phyloP scores from a whole-genome alignment of 1,140 invertebrate genomes.

The Achroia grisella region DNA sequence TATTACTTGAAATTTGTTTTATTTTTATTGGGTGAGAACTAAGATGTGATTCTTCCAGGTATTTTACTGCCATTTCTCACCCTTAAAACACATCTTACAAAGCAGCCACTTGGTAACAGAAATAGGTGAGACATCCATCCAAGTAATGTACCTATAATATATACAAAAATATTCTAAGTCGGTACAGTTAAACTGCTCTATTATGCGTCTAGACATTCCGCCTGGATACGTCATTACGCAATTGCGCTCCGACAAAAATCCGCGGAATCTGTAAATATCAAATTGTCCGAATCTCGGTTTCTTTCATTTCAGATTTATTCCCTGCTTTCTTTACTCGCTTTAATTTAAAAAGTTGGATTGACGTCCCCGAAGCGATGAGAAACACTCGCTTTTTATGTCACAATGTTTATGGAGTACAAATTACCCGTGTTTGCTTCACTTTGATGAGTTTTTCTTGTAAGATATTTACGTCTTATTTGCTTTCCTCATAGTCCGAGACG shows the following conservation, averaged over 20 bases:
- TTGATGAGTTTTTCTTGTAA: conserved; percentile 9
- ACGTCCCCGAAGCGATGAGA: conserved; percentile 7
- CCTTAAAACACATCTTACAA: no score
- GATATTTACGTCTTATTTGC: conserved; percentile 2
- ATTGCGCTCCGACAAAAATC: neutral
- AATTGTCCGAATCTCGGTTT: conserved; percentile 6
- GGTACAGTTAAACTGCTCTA: no score
- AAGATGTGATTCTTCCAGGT: no score
- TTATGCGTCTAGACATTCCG: neutral
- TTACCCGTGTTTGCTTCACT: conserved; percentile 3
- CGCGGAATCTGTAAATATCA: conserved; percentile 4
- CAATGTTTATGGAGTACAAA: conserved; percentile 10
- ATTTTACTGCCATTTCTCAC: no score
- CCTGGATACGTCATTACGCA: neutral
- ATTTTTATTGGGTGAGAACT: no score
- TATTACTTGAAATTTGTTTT: no score
- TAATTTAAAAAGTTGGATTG: conserved; percentile 19
- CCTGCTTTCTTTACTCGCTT: conserved; percentile 7
- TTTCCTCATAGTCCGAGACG: neutral
- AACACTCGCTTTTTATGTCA: conserved; percentile 8
- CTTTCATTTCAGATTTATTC: conserved; percentile 8
- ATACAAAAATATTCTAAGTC: no score
- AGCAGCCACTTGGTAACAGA: no score
- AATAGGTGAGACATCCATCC: no score
- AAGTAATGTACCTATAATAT: no score